Percentiles rank a stretch among this genome's conserved stretches.
Conservation (phyloP, 2,888 invertebrate genomes). For the Erpobdella octoculata region DNA sequence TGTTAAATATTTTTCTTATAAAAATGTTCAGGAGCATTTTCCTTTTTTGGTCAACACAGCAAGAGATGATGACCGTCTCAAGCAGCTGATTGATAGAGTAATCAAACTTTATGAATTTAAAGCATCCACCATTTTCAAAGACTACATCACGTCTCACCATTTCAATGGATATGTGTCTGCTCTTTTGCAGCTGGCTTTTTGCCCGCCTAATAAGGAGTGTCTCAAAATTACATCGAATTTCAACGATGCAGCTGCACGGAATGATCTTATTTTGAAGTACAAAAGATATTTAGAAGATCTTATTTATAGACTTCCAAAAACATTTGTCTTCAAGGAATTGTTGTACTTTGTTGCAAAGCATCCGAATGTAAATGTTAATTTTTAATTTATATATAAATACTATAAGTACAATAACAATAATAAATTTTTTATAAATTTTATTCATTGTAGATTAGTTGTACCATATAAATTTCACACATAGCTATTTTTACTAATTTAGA, state of each 20-base stretch:
- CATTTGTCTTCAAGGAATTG: neutral
- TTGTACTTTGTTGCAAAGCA: neutral
- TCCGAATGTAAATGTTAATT: neutral
- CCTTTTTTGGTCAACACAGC: neutral
- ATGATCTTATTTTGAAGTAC: neutral
- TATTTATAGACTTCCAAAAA: neutral
- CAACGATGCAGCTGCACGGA: too few relatives aligned
- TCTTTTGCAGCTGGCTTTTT: neutral
- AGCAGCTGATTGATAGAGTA: neutral
- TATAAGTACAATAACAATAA: neutral
- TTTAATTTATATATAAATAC: neutral
- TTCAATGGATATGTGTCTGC: constrained; percentile 6
- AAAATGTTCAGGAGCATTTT: neutral
- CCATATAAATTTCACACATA: too few relatives aligned
- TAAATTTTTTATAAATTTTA: too few relatives aligned
- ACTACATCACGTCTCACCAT: constrained; percentile 4
- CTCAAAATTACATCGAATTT: too few relatives aligned
- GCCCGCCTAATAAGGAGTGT: too few relatives aligned
- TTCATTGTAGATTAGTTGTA: too few relatives aligned
- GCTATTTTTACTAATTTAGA: too few relatives aligned
- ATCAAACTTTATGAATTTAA: constrained; percentile 9
- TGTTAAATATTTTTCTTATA: neutral
- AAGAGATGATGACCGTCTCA: neutral
- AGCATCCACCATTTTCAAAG: neutral
- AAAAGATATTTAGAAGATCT: neutral